Conservation (phyloP, 1,140 invertebrate genomes). For the Drosophila neocordata region DNA sequence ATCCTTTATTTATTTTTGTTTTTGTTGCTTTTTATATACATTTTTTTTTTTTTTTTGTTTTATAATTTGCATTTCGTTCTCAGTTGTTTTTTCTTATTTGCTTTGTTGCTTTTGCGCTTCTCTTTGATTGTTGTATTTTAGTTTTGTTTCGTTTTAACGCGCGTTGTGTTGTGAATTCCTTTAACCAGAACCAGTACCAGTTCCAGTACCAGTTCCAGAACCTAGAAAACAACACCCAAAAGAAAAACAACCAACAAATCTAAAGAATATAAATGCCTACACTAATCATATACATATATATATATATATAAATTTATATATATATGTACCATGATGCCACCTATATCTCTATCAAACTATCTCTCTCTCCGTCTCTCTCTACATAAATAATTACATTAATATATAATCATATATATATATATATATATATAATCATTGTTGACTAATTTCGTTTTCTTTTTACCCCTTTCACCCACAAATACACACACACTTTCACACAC, state of each 20-base stretch:
- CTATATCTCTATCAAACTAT: background rate
- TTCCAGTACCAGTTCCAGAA: background rate
- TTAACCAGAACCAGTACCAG: background rate
- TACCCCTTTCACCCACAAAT: background rate
- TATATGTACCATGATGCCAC: background rate
- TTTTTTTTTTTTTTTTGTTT: background rate
- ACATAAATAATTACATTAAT: slow-evolving; percentile 12
- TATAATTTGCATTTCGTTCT: background rate
- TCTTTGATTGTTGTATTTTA: slow-evolving; percentile 28
- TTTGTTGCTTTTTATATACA: background rate
- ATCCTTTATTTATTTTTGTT: background rate
- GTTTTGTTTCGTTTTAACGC: background rate
- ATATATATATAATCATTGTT: background rate
- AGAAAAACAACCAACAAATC: background rate
- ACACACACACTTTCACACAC: slow-evolving; percentile 25
- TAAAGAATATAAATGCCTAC: slow-evolving; percentile 1
- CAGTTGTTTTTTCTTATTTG: no score
- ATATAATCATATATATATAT: slow-evolving; percentile 11
- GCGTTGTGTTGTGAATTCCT: background rate
- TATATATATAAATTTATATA: background rate
- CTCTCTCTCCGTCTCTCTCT: slow-evolving; percentile 3
- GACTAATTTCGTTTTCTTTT: slow-evolving; percentile 4
- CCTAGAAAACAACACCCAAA: background rate
- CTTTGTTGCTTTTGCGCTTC: slow-evolving; percentile 7
- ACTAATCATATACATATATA: background rate